These are phyloP conservation scores for Hyperoplus immaculatus DNA, from an alignment of 2,797 vertebrate species.

Conservation along the genomic window DNA sequence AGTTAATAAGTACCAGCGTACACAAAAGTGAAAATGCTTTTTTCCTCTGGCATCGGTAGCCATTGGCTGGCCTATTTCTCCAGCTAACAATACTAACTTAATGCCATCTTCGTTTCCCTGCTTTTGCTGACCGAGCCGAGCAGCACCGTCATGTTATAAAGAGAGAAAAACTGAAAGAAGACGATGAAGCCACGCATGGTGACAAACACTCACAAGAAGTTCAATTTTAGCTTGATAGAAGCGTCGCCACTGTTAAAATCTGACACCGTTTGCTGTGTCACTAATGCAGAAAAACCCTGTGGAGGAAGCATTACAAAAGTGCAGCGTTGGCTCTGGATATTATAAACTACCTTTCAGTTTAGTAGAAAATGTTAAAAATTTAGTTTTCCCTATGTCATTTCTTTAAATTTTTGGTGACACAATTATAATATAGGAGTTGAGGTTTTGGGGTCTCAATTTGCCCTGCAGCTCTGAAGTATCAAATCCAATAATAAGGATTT, in stretches of 20 bases:
- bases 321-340: conserved; percentile 2
- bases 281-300: conserved; percentile 3
- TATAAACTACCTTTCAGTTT: background rate
- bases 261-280: conserved; percentile 9
- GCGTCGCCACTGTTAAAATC: conserved; percentile 35
- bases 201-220: conserved; percentile 26
- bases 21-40: conserved; percentile 28
- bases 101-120: background rate
- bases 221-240: conserved; percentile 40
- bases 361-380: conserved; percentile 33
- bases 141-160: conserved; percentile 32
- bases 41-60: conserved; percentile 30
- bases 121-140: conserved; percentile 12
- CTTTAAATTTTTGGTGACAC: conserved; percentile 4
- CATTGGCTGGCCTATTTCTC: conserved; percentile 32
- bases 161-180: conserved; percentile 64
- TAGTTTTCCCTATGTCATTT: background rate
- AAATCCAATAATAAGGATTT: conserved; percentile 6
- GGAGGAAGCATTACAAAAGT: conserved; percentile 21
- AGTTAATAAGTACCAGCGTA: conserved; percentile 35
- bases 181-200: conserved; percentile 37
- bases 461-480: conserved; percentile 10
- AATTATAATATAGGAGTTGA: background rate
- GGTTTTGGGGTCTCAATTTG: background rate
- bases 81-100: conserved; percentile 23